Percentiles rank a stretch among this genome's conserved stretches.
phyloP scores from a whole-genome alignment of 1,140 invertebrate species.

The Pissodes strobi region DNA sequence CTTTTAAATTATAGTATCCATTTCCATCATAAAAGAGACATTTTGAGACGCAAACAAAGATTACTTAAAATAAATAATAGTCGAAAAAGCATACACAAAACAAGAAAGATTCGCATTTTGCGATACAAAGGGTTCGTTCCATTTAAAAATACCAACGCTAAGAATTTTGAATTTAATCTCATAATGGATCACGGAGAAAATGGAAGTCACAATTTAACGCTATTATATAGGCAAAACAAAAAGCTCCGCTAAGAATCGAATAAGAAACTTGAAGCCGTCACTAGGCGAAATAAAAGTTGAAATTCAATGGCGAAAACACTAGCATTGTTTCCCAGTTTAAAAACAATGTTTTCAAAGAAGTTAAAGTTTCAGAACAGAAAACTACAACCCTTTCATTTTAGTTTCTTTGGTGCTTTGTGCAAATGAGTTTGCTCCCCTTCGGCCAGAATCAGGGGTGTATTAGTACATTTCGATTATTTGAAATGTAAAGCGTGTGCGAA shows the following conservation, averaged over 20 bases:
- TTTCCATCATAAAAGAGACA: too few species aligned
- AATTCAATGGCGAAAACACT: constrained; percentile 34
- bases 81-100: too few species aligned
- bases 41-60: too few species aligned
- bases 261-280: constrained; percentile 31
- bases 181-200: constrained; percentile 30
- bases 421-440: constrained; percentile 25
- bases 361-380: constrained; percentile 39
- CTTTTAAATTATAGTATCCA: too few species aligned
- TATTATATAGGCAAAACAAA: constrained; percentile 30
- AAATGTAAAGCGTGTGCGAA: too few species aligned
- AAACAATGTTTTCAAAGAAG: constrained; percentile 39
- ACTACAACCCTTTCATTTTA: constrained; percentile 40
- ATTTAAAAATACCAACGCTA: constrained; percentile 11
- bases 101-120: too few species aligned
- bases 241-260: constrained; percentile 29
- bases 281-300: constrained; percentile 32
- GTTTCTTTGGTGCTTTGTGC: constrained; percentile 39
- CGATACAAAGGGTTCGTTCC: too few species aligned
- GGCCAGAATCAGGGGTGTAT: constrained; percentile 18
- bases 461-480: too few species aligned
- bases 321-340: constrained; percentile 32
- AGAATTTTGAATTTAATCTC: constrained; percentile 30
- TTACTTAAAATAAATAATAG: too few species aligned
- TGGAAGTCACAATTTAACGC: constrained; percentile 39